Base-by-base conservation (phyloP, 2,888 invertebrate species). In the Physocephala rufipes region DNA sequence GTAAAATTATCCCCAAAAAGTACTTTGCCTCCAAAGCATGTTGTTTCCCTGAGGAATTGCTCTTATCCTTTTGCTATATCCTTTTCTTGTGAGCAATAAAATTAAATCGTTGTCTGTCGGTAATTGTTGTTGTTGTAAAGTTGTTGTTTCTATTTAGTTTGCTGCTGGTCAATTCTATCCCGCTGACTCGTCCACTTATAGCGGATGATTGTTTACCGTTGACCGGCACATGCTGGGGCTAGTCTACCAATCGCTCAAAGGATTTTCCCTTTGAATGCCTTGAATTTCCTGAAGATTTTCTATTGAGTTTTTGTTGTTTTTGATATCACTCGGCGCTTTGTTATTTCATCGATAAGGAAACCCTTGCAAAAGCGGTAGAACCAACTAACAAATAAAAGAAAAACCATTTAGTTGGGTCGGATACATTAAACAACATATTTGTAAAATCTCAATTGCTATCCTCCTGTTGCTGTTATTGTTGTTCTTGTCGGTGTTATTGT, bases 401-500 rank as follows among this genome's bases (percentile, higher is more conserved):
- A 45, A 12, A 30, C 53, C 30, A 30, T 36, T 53, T 55, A 12
- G 51, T 55, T 65, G 49, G 64, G 47, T 55, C 53, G 53, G 47
- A 66, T 43, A 24, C 55, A 55, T 45, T n/a, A n/a, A 67, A 55
- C 55, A 62, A 63, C 55, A 67, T 62, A 67, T 67, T 67, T 71
- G 67, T 62, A 67, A 71, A 67, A 67, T 67, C 67, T 62, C 63
- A 59, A 67, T 67, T 67, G 71, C 53, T 63, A 53, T 45, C 63
- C 5, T 9, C 76, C 81, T 62, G 62, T 55, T 62, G 67, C 43
- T 62, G 36, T 49, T 80, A 78, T 55, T 62, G 61, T 63, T 69
- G 63, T 26, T 16, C 77, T 80, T 61, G 62, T 62, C 62, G 71
- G 30, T 62, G 36, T 49, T 80, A 78, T 63, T 62, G 53, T 64